Evolutionary conservation across 1,140 invertebrate genomes (phyloP), one percentile per base, ranked within the genome.

Genomic region (Neotoxoptera formosana): DNA sequence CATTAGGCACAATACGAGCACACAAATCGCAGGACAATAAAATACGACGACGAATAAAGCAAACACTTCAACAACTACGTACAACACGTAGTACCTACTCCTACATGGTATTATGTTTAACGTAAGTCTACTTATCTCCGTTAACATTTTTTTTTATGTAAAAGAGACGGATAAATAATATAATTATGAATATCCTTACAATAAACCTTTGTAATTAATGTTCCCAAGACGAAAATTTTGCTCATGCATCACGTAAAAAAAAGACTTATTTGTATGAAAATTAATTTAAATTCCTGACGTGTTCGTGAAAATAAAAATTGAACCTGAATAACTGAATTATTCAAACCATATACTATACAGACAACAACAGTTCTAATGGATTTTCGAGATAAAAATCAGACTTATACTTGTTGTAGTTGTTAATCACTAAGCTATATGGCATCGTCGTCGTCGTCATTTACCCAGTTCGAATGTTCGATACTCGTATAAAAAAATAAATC

Each of bases 381-480:
- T 89, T 89, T 89, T 56, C 51, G 51, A 25, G 88, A 89, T 89
- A 89, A 89, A 89, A 89, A 89, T 56, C 51, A 34, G 48, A 89
- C 48, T 89, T 11, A 34, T 45, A 30, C 86, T 30, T 25, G 81
- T 23, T n/a, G 86, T 36, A 34, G 47, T 51, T 53, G 48, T 89
- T 89, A 53, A 89, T 36, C 87, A 89, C 48, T 20, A 36, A 41
- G 36, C 34, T 84, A 25, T 84, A 41, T 84, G 36, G 36, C 48
- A 41, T 41, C 41, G 87, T 51, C 87, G 48, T 36, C 48, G 48
- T 89, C 47, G 6, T 86, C 45, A 47, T 86, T 86, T 86, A 86
- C 83, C 83, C 36, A 45, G 83, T 86, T 86, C 36, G n/a, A 76
- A 41, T 41, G 41, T 41, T 41, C 41, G 4, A 41, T 41, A 41